Conservation (phyloP, 2,797 vertebrate genomes). For the Pangasius djambal region DNA sequence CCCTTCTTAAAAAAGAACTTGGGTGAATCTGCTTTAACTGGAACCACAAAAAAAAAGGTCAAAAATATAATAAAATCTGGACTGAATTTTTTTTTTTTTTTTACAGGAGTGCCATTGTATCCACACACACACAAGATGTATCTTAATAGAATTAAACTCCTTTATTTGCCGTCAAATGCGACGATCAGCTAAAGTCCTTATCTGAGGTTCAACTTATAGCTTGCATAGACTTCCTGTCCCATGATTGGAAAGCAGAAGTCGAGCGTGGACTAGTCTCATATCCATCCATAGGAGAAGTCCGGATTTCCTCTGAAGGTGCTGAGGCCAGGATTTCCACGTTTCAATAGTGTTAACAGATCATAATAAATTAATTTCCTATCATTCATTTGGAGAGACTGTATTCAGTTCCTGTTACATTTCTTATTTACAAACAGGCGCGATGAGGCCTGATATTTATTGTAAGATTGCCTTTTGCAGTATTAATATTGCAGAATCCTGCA, state of each 20-base stretch:
- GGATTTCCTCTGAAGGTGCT: background rate
- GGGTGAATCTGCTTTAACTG: background rate
- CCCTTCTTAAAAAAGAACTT: background rate
- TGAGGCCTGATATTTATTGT: background rate
- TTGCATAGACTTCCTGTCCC: background rate
- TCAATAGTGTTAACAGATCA: constrained; percentile 4
- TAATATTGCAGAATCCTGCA: background rate
- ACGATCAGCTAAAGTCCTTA: background rate
- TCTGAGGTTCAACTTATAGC: background rate
- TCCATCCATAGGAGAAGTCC: background rate
- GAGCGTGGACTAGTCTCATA: background rate
- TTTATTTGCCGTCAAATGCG: background rate
- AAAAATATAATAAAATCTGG: background rate
- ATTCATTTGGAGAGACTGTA: background rate
- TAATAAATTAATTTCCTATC: constrained; percentile 5
- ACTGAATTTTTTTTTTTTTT: background rate
- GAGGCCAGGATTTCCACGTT: constrained; percentile 12
- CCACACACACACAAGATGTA: background rate
- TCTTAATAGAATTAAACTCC: background rate
- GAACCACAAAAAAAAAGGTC: background rate
- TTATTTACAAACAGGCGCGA: background rate
- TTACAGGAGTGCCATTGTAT: background rate
- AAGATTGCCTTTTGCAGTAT: background rate
- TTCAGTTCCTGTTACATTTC: background rate
- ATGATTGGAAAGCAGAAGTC: background rate